Evolutionary conservation across 2,797 vertebrate species (phyloP).

Genomic region (Muscicapa comitata): DNA sequence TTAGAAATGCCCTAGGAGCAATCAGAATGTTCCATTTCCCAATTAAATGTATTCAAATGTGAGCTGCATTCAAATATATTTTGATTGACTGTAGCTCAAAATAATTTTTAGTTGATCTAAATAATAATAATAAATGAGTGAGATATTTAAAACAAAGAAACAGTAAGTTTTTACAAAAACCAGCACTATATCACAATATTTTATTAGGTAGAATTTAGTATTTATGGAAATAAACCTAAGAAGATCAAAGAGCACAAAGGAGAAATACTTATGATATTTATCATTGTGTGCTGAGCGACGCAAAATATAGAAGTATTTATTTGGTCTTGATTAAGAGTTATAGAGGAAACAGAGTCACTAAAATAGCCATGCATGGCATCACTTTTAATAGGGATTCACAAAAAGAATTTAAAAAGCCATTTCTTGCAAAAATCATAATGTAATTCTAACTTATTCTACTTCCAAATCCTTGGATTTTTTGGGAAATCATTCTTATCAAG

Average conservation of each 20-base stretch:
- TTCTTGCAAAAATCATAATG: not conserved
- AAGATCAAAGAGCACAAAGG: not conserved
- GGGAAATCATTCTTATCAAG: not conserved
- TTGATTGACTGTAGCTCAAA: not conserved
- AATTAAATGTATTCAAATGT: not conserved
- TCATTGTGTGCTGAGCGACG: not conserved
- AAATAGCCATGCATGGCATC: not conserved
- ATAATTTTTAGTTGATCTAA: not conserved
- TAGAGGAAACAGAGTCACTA: not conserved
- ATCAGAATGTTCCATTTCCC: not conserved
- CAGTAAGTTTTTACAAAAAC: not conserved
- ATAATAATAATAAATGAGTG: not conserved
- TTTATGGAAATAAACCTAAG: not conserved
- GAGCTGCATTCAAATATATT: not conserved
- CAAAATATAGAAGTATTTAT: not conserved
- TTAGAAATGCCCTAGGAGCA: not conserved
- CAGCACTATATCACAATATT: not conserved
- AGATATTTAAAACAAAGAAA: not conserved
- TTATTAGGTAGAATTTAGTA: not conserved
- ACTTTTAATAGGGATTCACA: not conserved
- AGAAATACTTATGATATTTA: not conserved
- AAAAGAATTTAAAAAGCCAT: not conserved
- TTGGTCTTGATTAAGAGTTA: not conserved
- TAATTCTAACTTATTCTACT: not conserved
- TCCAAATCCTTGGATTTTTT: not conserved